Evolutionary conservation across 2,797 vertebrate species (phyloP).

Genomic region (Clarias fuscus): DNA sequence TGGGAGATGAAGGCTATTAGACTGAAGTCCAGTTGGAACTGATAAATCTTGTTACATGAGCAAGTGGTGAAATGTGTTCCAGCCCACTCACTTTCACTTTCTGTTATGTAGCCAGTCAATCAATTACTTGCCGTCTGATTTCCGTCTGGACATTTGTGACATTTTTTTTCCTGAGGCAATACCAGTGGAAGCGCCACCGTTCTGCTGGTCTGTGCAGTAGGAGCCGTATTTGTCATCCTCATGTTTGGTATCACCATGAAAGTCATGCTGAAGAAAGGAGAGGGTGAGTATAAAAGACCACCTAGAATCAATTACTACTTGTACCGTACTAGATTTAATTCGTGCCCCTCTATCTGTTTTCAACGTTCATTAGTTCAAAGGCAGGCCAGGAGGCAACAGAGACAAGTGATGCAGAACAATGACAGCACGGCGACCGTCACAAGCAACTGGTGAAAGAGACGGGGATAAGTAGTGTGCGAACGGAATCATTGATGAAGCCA

Average conservation of each 20-base stretch:
- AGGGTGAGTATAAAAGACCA: slow-evolving; percentile 20
- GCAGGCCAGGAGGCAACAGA: slow-evolving; percentile 42
- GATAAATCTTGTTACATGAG: not conserved
- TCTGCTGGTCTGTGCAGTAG: slow-evolving; percentile 28
- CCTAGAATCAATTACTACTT: not conserved
- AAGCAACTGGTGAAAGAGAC: slow-evolving; percentile 33
- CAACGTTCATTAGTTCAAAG: slow-evolving; percentile 43
- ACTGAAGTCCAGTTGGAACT: not conserved
- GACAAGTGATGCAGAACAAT: slow-evolving; percentile 38
- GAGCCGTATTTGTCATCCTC: slow-evolving; percentile 23
- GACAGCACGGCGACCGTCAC: not conserved
- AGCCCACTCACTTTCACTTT: not conserved
- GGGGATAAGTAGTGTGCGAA: not conserved
- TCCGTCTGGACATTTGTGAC: not conserved
- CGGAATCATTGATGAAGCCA: not conserved
- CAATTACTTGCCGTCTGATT: not conserved
- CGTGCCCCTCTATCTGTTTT: not conserved
- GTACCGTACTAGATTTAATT: not conserved
- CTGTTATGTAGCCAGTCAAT: not conserved
- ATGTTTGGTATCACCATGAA: slow-evolving; percentile 35
- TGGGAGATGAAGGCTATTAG: not conserved
- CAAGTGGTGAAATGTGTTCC: not conserved
- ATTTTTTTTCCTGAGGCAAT: not conserved
- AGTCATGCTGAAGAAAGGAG: slow-evolving; percentile 26
- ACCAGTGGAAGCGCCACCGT: accelerated